Percentiles rank a stretch among this genome's conserved stretches.
Evolutionary conservation across 35 echinoderm and acorn worm genomes (phyloP).

Genomic region (Patiria miniata): DNA sequence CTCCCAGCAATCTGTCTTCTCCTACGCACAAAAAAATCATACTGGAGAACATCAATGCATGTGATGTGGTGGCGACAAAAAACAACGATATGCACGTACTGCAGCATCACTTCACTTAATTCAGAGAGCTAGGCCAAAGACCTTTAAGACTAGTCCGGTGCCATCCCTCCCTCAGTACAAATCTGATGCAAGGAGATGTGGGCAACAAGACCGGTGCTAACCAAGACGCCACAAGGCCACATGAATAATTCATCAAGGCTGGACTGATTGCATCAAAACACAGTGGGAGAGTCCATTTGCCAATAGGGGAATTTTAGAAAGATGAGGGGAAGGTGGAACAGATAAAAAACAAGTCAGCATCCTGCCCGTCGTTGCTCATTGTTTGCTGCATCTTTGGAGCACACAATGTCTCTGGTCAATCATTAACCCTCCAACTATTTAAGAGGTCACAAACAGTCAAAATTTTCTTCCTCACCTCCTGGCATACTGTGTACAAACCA

Average conservation of each 20-base stretch:
- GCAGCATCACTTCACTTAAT: neutral
- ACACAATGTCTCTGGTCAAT: too few relatives aligned
- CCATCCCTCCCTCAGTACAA: neutral
- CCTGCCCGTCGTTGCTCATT: too few relatives aligned
- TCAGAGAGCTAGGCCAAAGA: neutral
- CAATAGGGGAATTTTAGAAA: neutral
- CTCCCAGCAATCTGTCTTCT: too few relatives aligned
- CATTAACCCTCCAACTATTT: too few relatives aligned
- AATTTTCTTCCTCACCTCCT: too few relatives aligned
- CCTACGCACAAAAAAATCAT: neutral
- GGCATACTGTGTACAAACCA: too few relatives aligned
- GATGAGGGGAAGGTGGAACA: neutral
- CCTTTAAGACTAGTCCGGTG: neutral
- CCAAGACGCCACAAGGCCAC: slow-evolving; percentile 12
- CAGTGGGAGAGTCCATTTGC: neutral
- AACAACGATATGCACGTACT: neutral
- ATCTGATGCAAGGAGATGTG: neutral
- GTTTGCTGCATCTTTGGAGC: too few relatives aligned
- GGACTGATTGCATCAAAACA: slow-evolving; percentile 5
- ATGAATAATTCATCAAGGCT: slow-evolving; percentile 29
- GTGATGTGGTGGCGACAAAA: too few relatives aligned
- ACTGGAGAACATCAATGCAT: neutral
- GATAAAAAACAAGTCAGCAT: too few relatives aligned
- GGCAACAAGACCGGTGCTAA: neutral
- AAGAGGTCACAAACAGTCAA: too few relatives aligned